These are phyloP conservation scores for Linurgus olivaceus DNA, from an alignment of 2,797 vertebrate species.

Conservation along the genomic window DNA sequence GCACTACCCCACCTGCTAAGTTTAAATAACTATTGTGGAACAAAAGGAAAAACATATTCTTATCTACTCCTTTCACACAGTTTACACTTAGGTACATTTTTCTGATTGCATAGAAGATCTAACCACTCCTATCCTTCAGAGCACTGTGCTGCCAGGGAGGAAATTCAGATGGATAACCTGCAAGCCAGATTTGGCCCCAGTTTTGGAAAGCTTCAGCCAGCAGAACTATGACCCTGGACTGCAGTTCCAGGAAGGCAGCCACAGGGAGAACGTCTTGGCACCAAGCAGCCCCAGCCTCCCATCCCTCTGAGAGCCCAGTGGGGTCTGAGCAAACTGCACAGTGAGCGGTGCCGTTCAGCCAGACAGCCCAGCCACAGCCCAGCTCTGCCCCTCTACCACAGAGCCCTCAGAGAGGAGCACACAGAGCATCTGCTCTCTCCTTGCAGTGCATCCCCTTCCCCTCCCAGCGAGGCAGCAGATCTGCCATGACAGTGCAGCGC, in stretches of 20 bases:
- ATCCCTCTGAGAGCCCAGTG: not conserved
- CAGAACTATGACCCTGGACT: not conserved
- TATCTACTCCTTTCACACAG: not conserved
- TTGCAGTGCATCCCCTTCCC: not conserved
- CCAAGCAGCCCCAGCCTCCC: not conserved
- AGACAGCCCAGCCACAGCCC: not conserved
- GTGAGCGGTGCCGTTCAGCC: rapidly evolving
- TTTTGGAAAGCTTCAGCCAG: not conserved
- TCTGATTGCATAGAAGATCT: not conserved
- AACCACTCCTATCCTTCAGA: not conserved
- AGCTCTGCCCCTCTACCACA: not conserved
- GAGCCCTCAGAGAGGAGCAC: not conserved
- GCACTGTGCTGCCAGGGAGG: not conserved
- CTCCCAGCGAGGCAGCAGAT: not conserved
- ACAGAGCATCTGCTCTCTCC: not conserved
- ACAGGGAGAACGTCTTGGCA: not conserved
- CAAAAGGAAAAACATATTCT: not conserved
- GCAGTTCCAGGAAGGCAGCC: not conserved
- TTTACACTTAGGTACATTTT: not conserved
- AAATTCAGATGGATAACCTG: not conserved
- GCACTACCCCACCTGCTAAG: not conserved
- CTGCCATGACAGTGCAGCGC: rapidly evolving
- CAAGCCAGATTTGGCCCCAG: not conserved
- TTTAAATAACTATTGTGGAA: not conserved
- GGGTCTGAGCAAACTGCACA: not conserved